Conservation (phyloP, 2,888 invertebrate genomes). For the Caenorhabditis virilis region DNA sequence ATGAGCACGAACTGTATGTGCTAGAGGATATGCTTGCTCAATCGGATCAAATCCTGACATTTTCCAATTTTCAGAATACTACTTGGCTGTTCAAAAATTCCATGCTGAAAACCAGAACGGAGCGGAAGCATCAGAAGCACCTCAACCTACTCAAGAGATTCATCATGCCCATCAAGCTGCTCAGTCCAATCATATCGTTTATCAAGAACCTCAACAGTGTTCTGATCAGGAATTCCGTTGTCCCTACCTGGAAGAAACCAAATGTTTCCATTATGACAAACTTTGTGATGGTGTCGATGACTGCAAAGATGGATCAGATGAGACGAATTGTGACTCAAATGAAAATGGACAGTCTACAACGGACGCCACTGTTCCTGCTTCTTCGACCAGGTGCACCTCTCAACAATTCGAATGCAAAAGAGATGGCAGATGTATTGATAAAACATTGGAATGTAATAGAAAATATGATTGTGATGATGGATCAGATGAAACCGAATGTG, state of each 20-base stretch:
- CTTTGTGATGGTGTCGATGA: constrained; percentile 77
- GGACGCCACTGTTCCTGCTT: constrained; percentile 7
- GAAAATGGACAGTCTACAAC: constrained; percentile 26
- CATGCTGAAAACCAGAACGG: constrained; percentile 13
- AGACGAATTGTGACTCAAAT: constrained; percentile 70
- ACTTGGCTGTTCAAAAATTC: constrained; percentile 47
- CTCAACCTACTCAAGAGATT: no score
- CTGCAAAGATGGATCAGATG: constrained; percentile 82
- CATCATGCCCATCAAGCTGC: no score
- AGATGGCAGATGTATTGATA: constrained; percentile 78
- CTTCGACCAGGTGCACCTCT: constrained; percentile 6
- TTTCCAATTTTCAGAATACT: constrained; percentile 54
- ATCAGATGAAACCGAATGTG: constrained; percentile 87
- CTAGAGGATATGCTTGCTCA: no score
- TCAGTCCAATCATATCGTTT: constrained; percentile 8
- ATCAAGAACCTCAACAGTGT: constrained; percentile 31
- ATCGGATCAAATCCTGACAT: background rate
- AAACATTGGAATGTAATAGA: constrained; percentile 79
- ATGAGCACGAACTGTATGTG: no score
- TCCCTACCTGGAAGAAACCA: constrained; percentile 45
- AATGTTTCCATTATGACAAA: constrained; percentile 81
- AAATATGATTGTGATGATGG: constrained; percentile 76
- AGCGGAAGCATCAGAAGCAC: background rate
- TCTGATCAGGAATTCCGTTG: constrained; percentile 60
- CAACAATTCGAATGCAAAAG: constrained; percentile 30